phyloP scores from a whole-genome alignment of 2,797 vertebrate species.

The Muscicapa comitata region DNA sequence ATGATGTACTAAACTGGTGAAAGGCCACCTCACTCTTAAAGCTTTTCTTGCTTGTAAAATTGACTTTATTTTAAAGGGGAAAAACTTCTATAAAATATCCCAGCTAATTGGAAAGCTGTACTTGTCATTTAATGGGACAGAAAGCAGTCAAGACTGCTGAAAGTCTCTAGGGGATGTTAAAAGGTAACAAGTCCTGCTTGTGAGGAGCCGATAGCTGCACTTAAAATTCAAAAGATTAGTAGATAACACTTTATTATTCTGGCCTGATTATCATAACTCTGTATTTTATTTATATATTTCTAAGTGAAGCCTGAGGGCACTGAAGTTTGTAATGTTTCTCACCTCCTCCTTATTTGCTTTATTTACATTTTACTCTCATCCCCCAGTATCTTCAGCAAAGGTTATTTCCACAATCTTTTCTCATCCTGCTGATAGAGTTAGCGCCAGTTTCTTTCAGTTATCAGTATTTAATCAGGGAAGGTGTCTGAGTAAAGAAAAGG shows the following conservation, averaged over 20 bases:
- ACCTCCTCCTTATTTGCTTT: background rate
- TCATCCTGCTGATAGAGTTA: background rate
- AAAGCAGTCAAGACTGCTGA: background rate
- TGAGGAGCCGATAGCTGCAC: background rate
- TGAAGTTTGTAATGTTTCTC: background rate
- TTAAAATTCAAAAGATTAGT: constrained; percentile 42
- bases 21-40: background rate
- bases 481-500: background rate
- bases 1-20: background rate
- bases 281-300: constrained; percentile 4
- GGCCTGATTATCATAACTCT: background rate
- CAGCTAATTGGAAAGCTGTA: constrained; percentile 37
- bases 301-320: background rate
- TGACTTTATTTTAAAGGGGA: background rate
- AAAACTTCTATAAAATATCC: background rate
- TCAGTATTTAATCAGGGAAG: background rate
- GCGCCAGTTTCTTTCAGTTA: background rate
- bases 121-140: constrained; percentile 7
- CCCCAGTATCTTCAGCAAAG: background rate
- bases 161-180: constrained; percentile 12
- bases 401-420: background rate
- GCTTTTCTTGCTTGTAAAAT: background rate
- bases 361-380: background rate
- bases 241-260: background rate
- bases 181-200: constrained; percentile 27